These are phyloP conservation scores for Tenthredo scrophulariae DNA, from an alignment of 2,888 invertebrate genomes.

Conservation along the genomic window DNA sequence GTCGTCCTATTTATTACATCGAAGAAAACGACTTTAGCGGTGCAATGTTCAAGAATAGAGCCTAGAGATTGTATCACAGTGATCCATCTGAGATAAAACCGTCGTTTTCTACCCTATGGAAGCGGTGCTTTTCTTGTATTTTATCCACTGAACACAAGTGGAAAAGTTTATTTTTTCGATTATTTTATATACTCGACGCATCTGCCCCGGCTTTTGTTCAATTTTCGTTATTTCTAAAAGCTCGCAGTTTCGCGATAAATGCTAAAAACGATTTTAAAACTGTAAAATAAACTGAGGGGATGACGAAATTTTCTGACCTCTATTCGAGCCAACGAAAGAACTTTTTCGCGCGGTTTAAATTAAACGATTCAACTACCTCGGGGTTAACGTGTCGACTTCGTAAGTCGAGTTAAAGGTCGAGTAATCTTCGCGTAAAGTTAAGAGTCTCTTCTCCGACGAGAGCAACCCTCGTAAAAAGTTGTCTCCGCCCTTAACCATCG, in stretches of 20 bases:
- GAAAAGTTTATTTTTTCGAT: neutral
- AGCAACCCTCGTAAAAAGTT: slow-evolving; percentile 46
- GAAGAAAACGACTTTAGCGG: slow-evolving; percentile 41
- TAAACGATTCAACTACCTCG: slow-evolving; percentile 50
- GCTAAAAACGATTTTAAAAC: neutral
- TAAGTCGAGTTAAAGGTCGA: slow-evolving; percentile 52
- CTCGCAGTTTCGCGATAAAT: neutral
- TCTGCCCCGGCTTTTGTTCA: neutral
- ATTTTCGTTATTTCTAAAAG: neutral
- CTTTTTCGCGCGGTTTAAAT: slow-evolving; percentile 51
- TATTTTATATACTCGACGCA: neutral
- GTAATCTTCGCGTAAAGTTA: slow-evolving; percentile 51
- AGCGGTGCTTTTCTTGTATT: neutral
- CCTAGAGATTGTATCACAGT: slow-evolving; percentile 37
- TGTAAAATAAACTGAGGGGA: neutral
- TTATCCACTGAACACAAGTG: neutral
- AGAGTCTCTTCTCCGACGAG: slow-evolving; percentile 45
- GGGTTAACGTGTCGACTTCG: slow-evolving; percentile 49
- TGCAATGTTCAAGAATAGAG: slow-evolving; percentile 48
- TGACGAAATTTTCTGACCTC: neutral
- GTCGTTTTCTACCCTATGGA: slow-evolving; percentile 28
- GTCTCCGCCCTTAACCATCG: slow-evolving; percentile 14
- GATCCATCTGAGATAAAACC: slow-evolving; percentile 45
- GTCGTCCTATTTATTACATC: slow-evolving; percentile 37
- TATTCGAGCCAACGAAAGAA: neutral